These are phyloP conservation scores for Toxostoma redivivum DNA, from an alignment of 2,113 vertebrate species.

Conservation along the genomic window DNA sequence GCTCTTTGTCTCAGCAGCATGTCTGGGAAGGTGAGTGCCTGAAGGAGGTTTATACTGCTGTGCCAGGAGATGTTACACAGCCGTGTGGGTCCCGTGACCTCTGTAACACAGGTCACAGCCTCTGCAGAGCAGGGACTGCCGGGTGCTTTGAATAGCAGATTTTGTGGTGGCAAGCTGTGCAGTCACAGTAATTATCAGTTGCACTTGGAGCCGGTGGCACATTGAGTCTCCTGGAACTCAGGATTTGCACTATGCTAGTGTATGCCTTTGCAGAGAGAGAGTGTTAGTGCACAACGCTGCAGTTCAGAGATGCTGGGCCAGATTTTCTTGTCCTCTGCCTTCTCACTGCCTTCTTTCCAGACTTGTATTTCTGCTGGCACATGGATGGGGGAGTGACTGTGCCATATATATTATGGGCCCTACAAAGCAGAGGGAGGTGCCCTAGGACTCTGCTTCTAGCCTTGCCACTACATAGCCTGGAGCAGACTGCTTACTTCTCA, in stretches of 20 bases:
- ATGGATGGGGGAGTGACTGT: neutral
- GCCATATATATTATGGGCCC: fast-evolving
- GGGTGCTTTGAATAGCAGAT: neutral
- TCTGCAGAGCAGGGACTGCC: neutral
- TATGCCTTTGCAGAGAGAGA: neutral
- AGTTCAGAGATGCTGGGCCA: neutral
- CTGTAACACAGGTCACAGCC: neutral
- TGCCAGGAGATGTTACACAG: neutral
- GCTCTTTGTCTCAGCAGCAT: neutral
- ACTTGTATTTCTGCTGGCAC: neutral
- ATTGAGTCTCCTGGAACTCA: neutral
- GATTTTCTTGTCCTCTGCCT: neutral
- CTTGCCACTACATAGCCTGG: neutral
- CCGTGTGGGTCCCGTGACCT: no score
- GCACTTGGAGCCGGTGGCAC: fast-evolving
- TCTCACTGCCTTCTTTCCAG: neutral
- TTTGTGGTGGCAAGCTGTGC: neutral
- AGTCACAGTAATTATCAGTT: neutral
- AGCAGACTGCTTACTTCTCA: neutral
- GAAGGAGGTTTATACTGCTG: neutral
- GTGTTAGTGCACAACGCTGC: neutral
- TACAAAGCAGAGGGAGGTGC: neutral
- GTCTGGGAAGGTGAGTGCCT: neutral
- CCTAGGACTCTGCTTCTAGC: neutral
- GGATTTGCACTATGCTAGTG: neutral